These are phyloP conservation scores for Terrapene triunguis DNA, from an alignment of 2,113 vertebrate species.

Conservation along the genomic window DNA sequence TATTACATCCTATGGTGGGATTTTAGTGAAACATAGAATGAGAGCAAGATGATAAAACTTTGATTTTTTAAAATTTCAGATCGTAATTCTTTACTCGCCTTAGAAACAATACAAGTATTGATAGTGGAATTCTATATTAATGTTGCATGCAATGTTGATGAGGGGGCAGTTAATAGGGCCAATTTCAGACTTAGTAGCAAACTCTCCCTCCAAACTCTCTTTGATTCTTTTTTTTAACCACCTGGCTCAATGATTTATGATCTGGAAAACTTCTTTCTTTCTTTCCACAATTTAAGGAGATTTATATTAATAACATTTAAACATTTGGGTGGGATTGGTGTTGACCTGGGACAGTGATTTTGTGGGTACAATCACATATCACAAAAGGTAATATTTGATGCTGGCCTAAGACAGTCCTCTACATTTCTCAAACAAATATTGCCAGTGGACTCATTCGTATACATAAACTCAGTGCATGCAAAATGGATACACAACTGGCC, in stretches of 20 bases:
- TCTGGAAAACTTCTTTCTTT: neutral
- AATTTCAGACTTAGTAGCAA: neutral
- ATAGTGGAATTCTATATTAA: neutral
- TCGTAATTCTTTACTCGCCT: neutral
- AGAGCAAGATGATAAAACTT: neutral
- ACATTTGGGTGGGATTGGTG: neutral
- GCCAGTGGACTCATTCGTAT: neutral
- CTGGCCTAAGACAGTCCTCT: neutral
- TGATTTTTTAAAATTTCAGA: neutral
- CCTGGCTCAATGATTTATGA: neutral
- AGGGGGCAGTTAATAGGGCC: neutral
- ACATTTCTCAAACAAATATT: neutral
- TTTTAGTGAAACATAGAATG: neutral
- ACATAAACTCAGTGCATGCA: neutral
- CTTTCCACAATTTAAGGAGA: neutral
- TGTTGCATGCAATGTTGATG: rapidly evolving
- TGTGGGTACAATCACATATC: neutral
- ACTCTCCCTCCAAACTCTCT: neutral
- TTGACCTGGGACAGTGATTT: neutral
- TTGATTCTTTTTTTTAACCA: neutral
- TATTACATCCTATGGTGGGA: neutral
- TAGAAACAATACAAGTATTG: neutral
- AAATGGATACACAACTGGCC: neutral
- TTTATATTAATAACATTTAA: neutral
- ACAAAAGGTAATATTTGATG: neutral